Evolutionary conservation across 2,888 invertebrate species (phyloP), one percentile per base, ranked within the genome.

Genomic region (Trachelus troglodyta): DNA sequence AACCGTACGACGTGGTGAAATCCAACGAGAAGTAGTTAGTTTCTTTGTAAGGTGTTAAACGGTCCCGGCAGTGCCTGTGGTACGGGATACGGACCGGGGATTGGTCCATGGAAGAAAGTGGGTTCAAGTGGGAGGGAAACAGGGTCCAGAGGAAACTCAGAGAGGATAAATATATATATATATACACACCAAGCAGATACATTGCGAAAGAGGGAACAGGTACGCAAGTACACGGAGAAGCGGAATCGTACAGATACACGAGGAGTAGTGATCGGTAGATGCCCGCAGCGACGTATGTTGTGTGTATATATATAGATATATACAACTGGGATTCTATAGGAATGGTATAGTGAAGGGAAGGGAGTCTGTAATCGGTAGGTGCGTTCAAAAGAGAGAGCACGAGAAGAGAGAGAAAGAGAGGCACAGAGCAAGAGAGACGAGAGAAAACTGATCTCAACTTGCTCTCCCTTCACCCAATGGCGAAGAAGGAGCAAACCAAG

Each of bases 381-480:
- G 56, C 56, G 56, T 56, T 56, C 56, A 2, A 56, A 56, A 56
- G 56, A 56, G 40, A 40, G 56, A 56, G 56, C 56, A 23, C 9
- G 56, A 56, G 56, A 56, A 23, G 56, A 56, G 56, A 23, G 56
- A 56, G 31, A 31, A 1, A 31, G 56, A 56, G 56, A 56, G 23
- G 56, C 23, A n/a, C 11, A 35, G 73, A 76, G 77, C 23, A 23
- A 76, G 73, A 56, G 40, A 76, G 77, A 37, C 30, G n/a, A 35
- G 77, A 12, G 4, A 34, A 3, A 71, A 31, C 37, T 56, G 56
- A 56, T 56, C 56, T 56, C 74, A 86, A 86, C 85, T 83, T 83
- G 82, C 80, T 83, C 86, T 85, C 85, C 85, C 85, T 87, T 88
- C 86, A 86, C 87, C 89, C 83, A 86, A 89, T 88, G 85, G 84